Conservation (phyloP, 1,140 invertebrate species). For the Camponotus floridanus region DNA sequence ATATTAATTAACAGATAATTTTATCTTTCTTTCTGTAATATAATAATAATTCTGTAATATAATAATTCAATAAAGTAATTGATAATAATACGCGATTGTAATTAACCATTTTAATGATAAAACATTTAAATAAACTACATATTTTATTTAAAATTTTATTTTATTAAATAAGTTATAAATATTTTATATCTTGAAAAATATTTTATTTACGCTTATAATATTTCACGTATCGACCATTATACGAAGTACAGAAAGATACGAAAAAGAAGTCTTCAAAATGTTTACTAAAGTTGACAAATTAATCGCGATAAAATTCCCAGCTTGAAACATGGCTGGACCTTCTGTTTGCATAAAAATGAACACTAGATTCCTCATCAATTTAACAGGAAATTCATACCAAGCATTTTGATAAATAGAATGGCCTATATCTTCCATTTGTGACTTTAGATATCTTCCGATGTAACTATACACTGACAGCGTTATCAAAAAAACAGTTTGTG, state of each 20-base stretch:
- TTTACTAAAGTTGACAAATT: constrained; percentile 56
- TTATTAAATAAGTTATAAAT: too few species aligned
- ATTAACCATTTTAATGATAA: too few species aligned
- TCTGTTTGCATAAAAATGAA: constrained; percentile 31
- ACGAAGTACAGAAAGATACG: constrained; percentile 64
- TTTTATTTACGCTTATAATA: too few species aligned
- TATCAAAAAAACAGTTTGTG: neutral
- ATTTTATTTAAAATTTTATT: too few species aligned
- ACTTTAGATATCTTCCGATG: constrained; percentile 54
- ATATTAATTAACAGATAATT: too few species aligned
- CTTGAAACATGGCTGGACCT: neutral
- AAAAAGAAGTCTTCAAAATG: constrained; percentile 58
- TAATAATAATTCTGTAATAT: too few species aligned
- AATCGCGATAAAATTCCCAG: constrained; percentile 42
- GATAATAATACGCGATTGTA: too few species aligned
- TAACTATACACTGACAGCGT: constrained; percentile 55
- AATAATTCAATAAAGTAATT: too few species aligned
- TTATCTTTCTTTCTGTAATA: too few species aligned
- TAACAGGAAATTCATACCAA: constrained; percentile 45
- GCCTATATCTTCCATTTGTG: constrained; percentile 46
- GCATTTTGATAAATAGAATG: neutral
- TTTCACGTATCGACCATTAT: constrained; percentile 53
- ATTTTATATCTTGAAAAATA: too few species aligned
- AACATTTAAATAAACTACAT: too few species aligned
- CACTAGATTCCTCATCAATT: constrained; percentile 11